Base-by-base conservation (phyloP, 2,888 invertebrate species). In the Zhuqinia jingwanae region DNA sequence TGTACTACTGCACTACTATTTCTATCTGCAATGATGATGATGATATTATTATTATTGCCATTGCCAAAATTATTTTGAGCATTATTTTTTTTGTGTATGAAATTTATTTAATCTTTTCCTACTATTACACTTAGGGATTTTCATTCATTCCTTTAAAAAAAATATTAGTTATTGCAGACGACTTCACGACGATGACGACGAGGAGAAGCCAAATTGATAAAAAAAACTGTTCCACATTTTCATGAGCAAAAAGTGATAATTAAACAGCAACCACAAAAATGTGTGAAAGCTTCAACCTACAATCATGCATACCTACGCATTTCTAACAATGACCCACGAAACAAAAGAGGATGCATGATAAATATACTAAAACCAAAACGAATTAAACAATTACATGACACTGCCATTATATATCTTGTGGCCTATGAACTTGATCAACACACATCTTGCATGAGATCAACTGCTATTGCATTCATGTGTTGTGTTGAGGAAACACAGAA, bases 201-300 rank as follows among this genome's bases (percentile, higher is more conserved):
- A n/a, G n/a, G n/a, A 56, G 45, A 70, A 47, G 63, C 8, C 13
- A 58, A 60, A 13, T 11, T 10, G 2, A 22, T 53, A 65, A 20
- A 56, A 13, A 65, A 20, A 42, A 13, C 3, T 78, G 77, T 20
- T 78, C 70, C 53, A 65, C 50, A 56, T 77, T 75, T 60, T 27
- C 20, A 17, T 60, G 76, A 45, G 3, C 50, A 76, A 17, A 78
- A 70, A 47, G 60, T 36, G 27, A 70, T 27, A 77, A 85, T 85
- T 85, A 75, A 30, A 58, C 50, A 15, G 30, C 47, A 45, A 70
- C 78, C 77, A 70, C 84, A 85, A 78, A 79, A 70, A 47, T 15
- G 45, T 79, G 85, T 73, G 85, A 85, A 85, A 85, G 85, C 85
- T 79, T 53, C 81, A 13, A 50, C 13, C 50, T 8, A 50, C 5